phyloP scores from a whole-genome alignment of 2,888 invertebrate species.

The Hydriomena furcata region DNA sequence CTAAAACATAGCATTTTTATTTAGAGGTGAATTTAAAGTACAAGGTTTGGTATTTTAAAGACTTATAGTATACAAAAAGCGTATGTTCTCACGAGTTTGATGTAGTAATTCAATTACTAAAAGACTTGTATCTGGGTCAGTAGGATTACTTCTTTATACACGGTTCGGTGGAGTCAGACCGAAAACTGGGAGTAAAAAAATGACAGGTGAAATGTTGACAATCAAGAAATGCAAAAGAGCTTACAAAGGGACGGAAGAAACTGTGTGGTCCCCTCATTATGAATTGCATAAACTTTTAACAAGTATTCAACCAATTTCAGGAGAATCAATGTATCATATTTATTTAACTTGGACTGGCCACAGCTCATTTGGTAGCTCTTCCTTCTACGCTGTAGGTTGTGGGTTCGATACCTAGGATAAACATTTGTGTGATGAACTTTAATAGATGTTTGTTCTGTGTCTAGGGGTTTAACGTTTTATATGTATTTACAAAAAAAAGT shows the following conservation, averaged over 20 bases:
- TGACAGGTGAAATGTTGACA: constrained; percentile 15
- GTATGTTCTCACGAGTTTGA: constrained; percentile 12
- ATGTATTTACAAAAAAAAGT: too few relatives aligned
- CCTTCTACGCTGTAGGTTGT: too few relatives aligned
- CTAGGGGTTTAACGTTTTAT: too few relatives aligned
- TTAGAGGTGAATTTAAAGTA: too few relatives aligned
- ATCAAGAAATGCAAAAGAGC: constrained; percentile 9
- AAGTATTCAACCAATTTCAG: too few relatives aligned
- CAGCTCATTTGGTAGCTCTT: too few relatives aligned
- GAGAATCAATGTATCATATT: too few relatives aligned
- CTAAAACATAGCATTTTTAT: not conserved
- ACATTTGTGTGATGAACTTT: too few relatives aligned
- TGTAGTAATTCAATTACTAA: constrained; percentile 17
- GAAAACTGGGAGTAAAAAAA: constrained; percentile 11
- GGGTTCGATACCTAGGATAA: too few relatives aligned
- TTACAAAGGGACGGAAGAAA: not conserved
- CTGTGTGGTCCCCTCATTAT: constrained; percentile 10
- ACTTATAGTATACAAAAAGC: constrained; percentile 1
- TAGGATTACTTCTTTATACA: constrained; percentile 9
- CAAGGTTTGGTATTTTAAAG: not conserved
- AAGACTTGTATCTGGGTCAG: constrained; percentile 10
- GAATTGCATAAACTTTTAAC: not conserved
- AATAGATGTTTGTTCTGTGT: too few relatives aligned
- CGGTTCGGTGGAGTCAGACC: not conserved
- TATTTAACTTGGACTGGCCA: too few relatives aligned